These are phyloP conservation scores for Tenrec ecaudatus DNA, from an alignment of 2,113 vertebrate genomes.

Conservation along the genomic window DNA sequence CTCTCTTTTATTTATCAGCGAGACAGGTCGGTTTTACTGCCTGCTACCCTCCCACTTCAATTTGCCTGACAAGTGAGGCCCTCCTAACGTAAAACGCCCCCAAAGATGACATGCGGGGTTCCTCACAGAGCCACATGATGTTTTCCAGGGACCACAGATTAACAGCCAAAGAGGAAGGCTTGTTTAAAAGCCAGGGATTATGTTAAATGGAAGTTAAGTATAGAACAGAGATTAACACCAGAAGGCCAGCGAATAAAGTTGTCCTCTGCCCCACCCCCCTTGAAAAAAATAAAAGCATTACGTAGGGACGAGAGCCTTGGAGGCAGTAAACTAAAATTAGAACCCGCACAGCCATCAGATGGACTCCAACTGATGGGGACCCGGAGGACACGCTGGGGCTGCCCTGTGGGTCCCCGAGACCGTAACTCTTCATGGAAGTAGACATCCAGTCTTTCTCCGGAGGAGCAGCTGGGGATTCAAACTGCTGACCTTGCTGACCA, in stretches of 20 bases:
- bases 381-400: too few species aligned
- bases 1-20: conserved; percentile 61
- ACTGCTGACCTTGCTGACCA: too few species aligned
- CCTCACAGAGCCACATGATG: neutral
- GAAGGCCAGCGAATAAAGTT: neutral
- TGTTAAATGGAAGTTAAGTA: conserved; percentile 31
- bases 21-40: conserved; percentile 58
- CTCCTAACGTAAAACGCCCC: conserved; percentile 43
- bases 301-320: neutral
- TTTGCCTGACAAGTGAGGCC: conserved; percentile 64
- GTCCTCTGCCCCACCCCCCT: neutral
- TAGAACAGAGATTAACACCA: neutral
- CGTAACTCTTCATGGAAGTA: too few species aligned
- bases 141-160: conserved; percentile 4
- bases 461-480: too few species aligned
- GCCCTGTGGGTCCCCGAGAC: too few species aligned
- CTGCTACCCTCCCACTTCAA: conserved; percentile 38
- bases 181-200: conserved; percentile 37
- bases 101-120: conserved; percentile 20
- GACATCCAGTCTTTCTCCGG: too few species aligned
- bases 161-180: conserved; percentile 9
- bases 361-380: too few species aligned
- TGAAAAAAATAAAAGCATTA: neutral
- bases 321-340: neutral
- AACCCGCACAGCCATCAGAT: neutral